Evolutionary conservation across 2,113 vertebrate genomes (phyloP).

Genomic region (Ceyx margarethae): DNA sequence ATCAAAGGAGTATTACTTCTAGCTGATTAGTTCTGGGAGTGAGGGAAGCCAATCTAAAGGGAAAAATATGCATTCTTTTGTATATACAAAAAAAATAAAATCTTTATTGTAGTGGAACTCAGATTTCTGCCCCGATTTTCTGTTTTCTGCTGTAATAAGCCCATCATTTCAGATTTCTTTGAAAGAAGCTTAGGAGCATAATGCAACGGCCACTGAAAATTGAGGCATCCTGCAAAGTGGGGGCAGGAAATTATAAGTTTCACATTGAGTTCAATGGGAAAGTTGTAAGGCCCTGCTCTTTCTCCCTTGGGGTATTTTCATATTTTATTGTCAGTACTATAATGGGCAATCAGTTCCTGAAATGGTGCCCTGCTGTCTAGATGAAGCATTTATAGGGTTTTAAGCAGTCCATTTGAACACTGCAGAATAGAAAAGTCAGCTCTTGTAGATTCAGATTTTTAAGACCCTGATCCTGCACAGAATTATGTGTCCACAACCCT

Average conservation of each 20-base stretch:
- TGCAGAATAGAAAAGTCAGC: constrained; percentile 29
- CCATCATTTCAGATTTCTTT: constrained; percentile 21
- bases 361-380: constrained; percentile 64
- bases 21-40: neutral
- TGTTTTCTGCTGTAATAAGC: neutral
- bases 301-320: constrained; percentile 53
- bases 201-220: neutral
- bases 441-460: constrained; percentile 18
- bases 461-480: constrained; percentile 1
- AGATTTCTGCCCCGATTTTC: neutral
- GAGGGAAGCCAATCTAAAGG: neutral
- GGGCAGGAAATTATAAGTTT: constrained; percentile 52
- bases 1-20: neutral
- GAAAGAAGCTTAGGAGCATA: constrained; percentile 1
- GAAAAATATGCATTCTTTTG: neutral
- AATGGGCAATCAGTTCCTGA: constrained; percentile 66
- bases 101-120: neutral
- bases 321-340: constrained; percentile 60
- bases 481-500: neutral
- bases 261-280: constrained; percentile 44
- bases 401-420: constrained; percentile 53
- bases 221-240: neutral
- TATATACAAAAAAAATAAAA: neutral
- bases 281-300: constrained; percentile 33
- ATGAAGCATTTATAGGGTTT: constrained; percentile 61